Evolutionary conservation across 2,888 invertebrate species (phyloP).

Genomic region (Anorthoa munda): DNA sequence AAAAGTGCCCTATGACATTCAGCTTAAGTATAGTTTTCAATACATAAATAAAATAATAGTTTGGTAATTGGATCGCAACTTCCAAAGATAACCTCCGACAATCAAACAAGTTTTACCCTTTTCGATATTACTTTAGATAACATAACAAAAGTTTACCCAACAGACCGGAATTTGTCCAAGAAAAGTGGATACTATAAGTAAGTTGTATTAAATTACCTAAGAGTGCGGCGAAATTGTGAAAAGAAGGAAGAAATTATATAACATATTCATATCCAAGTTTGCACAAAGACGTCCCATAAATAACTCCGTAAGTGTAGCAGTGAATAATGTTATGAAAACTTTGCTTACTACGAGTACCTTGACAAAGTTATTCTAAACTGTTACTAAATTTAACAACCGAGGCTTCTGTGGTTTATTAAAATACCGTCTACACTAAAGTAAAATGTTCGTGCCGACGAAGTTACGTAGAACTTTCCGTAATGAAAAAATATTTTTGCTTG

Average conservation of each 20-base stretch:
- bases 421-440: neutral
- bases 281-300: conserved; percentile 60
- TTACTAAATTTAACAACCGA: conserved; percentile 47
- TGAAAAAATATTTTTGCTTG: neutral
- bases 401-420: conserved; percentile 42
- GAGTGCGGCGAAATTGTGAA: conserved; percentile 5
- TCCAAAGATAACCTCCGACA: no score
- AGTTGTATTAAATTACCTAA: conserved; percentile 4
- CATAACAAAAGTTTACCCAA: no score
- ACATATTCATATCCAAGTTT: conserved; percentile 57
- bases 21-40: no score
- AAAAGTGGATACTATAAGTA: neutral
- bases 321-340: conserved; percentile 62
- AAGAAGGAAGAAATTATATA: conserved; percentile 32
- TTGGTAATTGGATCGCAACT: no score
- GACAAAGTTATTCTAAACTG: conserved; percentile 45
- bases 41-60: no score
- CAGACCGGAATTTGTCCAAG: no score
- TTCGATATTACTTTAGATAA: no score
- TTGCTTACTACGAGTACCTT: conserved; percentile 36
- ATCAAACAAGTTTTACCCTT: no score
- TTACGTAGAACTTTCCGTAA: neutral
- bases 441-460: neutral
- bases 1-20: no score
- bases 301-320: conserved; percentile 59